A percentile compares a stretch with the other conserved stretches of the same genome.
Evolutionary conservation across 2,888 invertebrate species (phyloP).

Genomic region (Sepioteuthis lessoniana): DNA sequence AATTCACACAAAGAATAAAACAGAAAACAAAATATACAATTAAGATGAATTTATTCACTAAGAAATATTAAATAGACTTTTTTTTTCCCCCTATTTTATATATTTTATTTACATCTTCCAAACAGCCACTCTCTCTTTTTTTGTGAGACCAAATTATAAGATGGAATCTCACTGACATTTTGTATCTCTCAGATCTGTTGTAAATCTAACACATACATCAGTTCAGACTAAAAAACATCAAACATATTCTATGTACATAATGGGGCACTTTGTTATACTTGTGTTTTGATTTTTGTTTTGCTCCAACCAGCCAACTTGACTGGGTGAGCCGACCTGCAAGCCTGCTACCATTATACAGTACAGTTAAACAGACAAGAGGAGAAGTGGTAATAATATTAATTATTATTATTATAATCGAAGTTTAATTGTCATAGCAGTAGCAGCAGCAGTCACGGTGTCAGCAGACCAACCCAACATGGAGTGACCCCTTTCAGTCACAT

Average conservation of each 20-base stretch:
- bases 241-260: conserved; percentile 23
- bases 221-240: neutral
- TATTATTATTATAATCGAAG: neutral
- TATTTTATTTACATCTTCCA: neutral
- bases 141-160: neutral
- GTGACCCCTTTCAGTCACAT: neutral
- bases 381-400: neutral
- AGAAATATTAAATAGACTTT: neutral
- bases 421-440: neutral
- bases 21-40: neutral
- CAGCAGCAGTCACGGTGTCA: neutral
- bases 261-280: conserved; percentile 23
- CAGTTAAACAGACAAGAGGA: conserved; percentile 4
- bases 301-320: neutral
- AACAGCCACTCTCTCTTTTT: neutral
- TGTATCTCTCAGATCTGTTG: conserved; percentile 6
- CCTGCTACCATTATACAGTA: neutral
- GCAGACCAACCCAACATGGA: conserved; percentile 13
- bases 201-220: neutral
- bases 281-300: neutral
- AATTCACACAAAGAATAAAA: neutral
- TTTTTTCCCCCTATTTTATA: neutral
- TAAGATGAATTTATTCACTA: conserved; percentile 33
- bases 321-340: neutral
- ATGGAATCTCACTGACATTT: neutral